phyloP scores from a whole-genome alignment of 2,888 invertebrate species.

The Aleiodes testaceus region DNA sequence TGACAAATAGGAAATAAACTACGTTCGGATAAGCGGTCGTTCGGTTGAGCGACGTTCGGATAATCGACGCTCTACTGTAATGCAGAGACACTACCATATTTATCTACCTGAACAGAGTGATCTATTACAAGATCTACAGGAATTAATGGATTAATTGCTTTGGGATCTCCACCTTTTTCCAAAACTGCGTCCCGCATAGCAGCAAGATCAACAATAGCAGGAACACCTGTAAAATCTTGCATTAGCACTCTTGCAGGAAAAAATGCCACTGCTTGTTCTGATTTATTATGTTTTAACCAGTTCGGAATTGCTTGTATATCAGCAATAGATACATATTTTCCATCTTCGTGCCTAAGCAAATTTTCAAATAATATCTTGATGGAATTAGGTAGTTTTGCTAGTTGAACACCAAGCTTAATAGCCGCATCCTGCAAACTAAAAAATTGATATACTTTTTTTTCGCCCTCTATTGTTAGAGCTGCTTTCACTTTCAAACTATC shows the following conservation, averaged over 20 bases:
- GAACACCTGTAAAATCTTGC: slow-evolving; percentile 97
- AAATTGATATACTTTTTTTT: too few species aligned
- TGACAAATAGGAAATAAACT: too few species aligned
- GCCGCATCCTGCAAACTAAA: too few species aligned
- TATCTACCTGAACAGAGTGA: slow-evolving; percentile 97
- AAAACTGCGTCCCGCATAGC: slow-evolving; percentile 98
- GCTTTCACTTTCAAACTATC: too few species aligned
- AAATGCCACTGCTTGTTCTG: slow-evolving; percentile 86
- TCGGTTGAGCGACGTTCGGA: too few species aligned
- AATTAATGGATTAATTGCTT: slow-evolving; percentile 96
- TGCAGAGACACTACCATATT: too few species aligned
- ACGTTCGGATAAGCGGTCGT: too few species aligned
- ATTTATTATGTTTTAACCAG: slow-evolving; percentile 86
- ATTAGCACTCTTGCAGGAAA: slow-evolving; percentile 96
- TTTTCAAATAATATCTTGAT: slow-evolving; percentile 95
- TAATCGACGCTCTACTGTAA: too few species aligned
- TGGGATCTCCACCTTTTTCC: slow-evolving; percentile 88
- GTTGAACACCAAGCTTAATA: too few species aligned
- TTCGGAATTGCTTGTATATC: slow-evolving; percentile 92
- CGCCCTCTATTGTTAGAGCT: too few species aligned
- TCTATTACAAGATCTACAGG: slow-evolving; percentile 98
- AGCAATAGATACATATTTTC: slow-evolving; percentile 88
- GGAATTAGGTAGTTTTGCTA: slow-evolving; percentile 96
- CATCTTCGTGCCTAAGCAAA: slow-evolving; percentile 96
- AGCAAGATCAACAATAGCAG: slow-evolving; percentile 98